Percentiles rank a stretch among this genome's conserved stretches.
Evolutionary conservation across 1,140 invertebrate species (phyloP).

Genomic region (Orchesella cincta): DNA sequence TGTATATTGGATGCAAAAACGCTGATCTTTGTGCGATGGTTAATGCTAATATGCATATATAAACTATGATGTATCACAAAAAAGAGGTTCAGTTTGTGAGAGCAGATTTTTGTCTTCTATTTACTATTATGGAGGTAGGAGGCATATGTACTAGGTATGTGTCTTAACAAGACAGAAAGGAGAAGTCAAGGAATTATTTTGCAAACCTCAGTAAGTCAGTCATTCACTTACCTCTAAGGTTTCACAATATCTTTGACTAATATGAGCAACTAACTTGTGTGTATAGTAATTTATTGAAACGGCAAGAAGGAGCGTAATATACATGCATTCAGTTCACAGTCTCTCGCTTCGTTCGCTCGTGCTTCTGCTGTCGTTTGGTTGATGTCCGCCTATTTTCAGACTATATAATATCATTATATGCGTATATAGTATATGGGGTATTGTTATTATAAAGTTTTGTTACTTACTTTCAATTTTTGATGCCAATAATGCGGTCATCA

Average conservation of each 20-base stretch:
- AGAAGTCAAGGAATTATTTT: slow-evolving; percentile 26
- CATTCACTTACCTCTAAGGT: neutral
- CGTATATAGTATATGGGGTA: neutral
- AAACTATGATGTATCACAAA: neutral
- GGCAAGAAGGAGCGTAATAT: neutral
- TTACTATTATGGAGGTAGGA: slow-evolving; percentile 24
- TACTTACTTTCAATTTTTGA: neutral
- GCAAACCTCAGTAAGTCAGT: slow-evolving; percentile 20
- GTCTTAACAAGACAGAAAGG: slow-evolving; percentile 14
- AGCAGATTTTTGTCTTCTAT: neutral
- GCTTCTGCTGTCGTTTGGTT: neutral
- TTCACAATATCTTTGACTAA: slow-evolving; percentile 12
- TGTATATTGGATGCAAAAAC: slow-evolving; percentile 23
- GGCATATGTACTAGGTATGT: neutral
- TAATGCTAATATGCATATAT: neutral
- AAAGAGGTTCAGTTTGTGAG: neutral
- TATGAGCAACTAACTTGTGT: slow-evolving; percentile 3
- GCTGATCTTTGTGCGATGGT: neutral
- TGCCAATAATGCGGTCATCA: slow-evolving; percentile 6
- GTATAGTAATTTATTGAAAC: neutral
- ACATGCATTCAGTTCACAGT: neutral
- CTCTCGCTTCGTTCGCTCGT: neutral
- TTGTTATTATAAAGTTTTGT: neutral
- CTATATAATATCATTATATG: neutral
- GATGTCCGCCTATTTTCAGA: slow-evolving; percentile 4